Percentiles rank a stretch among this genome's conserved stretches.
These are phyloP conservation scores for Chloroceryle amazona DNA, from an alignment of 2,797 vertebrate species.

Conservation along the genomic window DNA sequence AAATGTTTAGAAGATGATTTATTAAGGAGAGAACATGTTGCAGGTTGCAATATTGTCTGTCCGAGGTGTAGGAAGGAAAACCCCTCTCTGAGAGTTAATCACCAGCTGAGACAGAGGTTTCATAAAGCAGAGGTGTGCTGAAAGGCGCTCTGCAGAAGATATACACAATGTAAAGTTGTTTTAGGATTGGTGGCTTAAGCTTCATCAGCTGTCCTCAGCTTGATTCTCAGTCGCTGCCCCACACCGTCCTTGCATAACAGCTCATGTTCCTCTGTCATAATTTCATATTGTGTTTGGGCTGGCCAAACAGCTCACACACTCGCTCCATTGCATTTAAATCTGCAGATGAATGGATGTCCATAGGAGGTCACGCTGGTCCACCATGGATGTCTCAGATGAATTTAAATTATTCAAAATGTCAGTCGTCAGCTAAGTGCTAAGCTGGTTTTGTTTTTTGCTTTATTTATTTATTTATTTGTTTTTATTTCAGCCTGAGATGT, in stretches of 20 bases:
- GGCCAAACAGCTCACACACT: neutral
- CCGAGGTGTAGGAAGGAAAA: neutral
- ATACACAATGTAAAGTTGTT: fast-evolving
- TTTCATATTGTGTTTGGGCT: neutral
- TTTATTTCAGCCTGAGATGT: neutral
- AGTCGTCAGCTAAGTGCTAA: constrained; percentile 3
- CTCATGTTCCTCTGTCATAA: neutral
- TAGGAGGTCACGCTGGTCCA: neutral
- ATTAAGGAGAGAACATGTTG: fast-evolving
- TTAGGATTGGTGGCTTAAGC: neutral
- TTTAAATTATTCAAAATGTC: constrained; percentile 33
- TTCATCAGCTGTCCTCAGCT: neutral
- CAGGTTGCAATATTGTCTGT: neutral
- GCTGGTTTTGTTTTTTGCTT: neutral
- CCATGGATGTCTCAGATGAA: neutral
- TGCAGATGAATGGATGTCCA: neutral
- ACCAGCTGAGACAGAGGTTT: neutral
- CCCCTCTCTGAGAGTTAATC: neutral
- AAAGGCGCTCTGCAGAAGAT: neutral
- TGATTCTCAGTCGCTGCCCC: neutral
- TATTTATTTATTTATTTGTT: neutral
- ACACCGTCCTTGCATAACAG: neutral
- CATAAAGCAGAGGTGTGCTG: neutral
- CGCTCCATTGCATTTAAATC: neutral
- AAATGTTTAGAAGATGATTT: neutral